Base-by-base conservation (phyloP, 2,888 invertebrate species). In the Rotaria macrura region DNA sequence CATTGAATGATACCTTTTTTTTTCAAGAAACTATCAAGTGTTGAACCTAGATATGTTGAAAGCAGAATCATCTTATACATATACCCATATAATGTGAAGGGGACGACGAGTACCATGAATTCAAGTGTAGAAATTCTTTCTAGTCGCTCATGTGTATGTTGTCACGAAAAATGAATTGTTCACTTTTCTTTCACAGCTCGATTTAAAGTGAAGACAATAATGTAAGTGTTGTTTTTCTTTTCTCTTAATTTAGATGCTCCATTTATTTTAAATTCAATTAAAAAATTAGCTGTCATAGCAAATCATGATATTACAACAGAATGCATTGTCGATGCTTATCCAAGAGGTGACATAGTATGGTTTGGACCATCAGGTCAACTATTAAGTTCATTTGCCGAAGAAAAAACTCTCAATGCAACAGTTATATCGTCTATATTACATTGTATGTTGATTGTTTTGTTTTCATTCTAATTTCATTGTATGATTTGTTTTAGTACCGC, bases 181-280 rank as follows among this genome's bases (percentile, higher is more conserved):
- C n/a, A n/a, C n/a, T n/a, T n/a, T n/a, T n/a, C n/a, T n/a, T n/a
- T n/a, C n/a, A n/a, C n/a, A n/a, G 5, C 5, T 10, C 10, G 10
- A 43, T 43, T 10, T 43, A 43, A 43, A 7, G 43, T 43, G 6
- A 10, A 43, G 43, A 43, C 5, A 43, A 43, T 7, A 43, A 7
- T 7, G 5, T 7, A 7, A 7, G 10, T 7, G 3, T 57, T n/a
- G 9, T 57, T 57, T 25, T 57, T 14, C n/a, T 14, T 17, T 52
- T 12, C 7, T n/a, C 5, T 40, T 40, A 14, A 43, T 79, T 40
- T 79, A 79, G 79, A 79, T 79, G 79, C 79, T 25, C 79, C 79
- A 79, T 79, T 79, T 40, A 79, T 79, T 43, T 79, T 79, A 14
- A 79, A 79, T 79, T 43, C 40, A 43, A 43, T 43, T n/a, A 79